Conservation (phyloP, 2,888 invertebrate species). For the Andricus curvator region DNA sequence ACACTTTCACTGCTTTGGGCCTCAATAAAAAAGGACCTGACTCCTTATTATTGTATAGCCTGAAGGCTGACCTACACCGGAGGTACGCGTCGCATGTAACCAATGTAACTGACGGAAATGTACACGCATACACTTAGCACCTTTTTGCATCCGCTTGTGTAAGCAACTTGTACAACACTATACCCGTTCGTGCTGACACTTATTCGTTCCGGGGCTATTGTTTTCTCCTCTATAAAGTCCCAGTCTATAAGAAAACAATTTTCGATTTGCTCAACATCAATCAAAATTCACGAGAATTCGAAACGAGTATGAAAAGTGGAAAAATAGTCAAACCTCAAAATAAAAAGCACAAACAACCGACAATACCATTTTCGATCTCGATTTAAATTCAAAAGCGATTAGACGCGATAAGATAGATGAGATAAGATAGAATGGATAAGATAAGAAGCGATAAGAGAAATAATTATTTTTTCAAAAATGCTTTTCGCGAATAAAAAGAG, state of each 20-base stretch:
- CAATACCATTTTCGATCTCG: no score
- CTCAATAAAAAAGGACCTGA: slow-evolving; percentile 47
- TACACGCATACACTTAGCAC: slow-evolving; percentile 72
- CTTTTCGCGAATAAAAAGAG: no score
- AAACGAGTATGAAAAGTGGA: not conserved
- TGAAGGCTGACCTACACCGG: not conserved
- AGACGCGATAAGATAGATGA: no score
- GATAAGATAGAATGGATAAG: no score
- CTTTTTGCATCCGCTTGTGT: slow-evolving; percentile 73
- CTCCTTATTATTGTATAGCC: slow-evolving; percentile 35
- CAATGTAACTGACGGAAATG: slow-evolving; percentile 52
- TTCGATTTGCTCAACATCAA: not conserved
- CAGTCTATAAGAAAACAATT: not conserved
- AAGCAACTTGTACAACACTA: slow-evolving; percentile 49
- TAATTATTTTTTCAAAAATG: no score
- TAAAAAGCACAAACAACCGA: no score
- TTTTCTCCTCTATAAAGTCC: not conserved
- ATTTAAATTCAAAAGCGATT: no score
- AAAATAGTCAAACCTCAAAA: not conserved
- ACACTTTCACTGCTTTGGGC: slow-evolving; percentile 54
- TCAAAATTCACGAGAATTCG: not conserved
- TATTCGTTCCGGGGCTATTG: slow-evolving; percentile 46
- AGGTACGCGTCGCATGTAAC: slow-evolving; percentile 6
- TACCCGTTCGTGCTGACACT: slow-evolving; percentile 46
- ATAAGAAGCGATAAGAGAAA: no score